Percentiles rank a stretch among this genome's conserved stretches.
Evolutionary conservation across 2,888 invertebrate species (phyloP).

Genomic region (Archips xylosteana): DNA sequence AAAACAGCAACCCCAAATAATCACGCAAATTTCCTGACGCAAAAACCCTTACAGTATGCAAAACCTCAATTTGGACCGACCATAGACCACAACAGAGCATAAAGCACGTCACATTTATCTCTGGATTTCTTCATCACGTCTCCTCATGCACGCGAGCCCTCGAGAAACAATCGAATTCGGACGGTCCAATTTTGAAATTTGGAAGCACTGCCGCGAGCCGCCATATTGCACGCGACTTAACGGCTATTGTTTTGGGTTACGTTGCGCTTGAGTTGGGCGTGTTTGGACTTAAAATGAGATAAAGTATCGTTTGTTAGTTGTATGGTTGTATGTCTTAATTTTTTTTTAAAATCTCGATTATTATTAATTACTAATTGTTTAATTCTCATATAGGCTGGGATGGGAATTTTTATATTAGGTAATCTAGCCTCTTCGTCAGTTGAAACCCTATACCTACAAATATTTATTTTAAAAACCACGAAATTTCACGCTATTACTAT

Average conservation of each 20-base stretch:
- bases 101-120: constrained; percentile 43
- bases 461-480: too few relatives aligned
- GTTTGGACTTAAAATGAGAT: not conserved
- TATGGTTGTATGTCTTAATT: too few relatives aligned
- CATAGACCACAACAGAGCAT: constrained; percentile 31
- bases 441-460: too few relatives aligned
- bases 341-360: too few relatives aligned
- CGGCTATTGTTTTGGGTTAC: constrained; percentile 49
- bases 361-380: too few relatives aligned
- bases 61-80: constrained; percentile 25
- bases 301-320: not conserved
- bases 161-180: constrained; percentile 44
- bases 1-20: not conserved
- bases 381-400: too few relatives aligned
- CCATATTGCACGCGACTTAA: constrained; percentile 76
- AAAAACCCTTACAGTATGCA: constrained; percentile 13
- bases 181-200: constrained; percentile 57
- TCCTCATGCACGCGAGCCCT: constrained; percentile 46
- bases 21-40: not conserved
- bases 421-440: too few relatives aligned
- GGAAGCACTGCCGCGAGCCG: constrained; percentile 67
- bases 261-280: not conserved
- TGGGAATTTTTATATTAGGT: too few relatives aligned
- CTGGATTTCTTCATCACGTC: constrained; percentile 45
- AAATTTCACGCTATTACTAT: too few relatives aligned